Percentiles rank a stretch among this genome's conserved stretches.
phyloP scores from a whole-genome alignment of 2,888 invertebrate genomes.

The Thumatha senex region DNA sequence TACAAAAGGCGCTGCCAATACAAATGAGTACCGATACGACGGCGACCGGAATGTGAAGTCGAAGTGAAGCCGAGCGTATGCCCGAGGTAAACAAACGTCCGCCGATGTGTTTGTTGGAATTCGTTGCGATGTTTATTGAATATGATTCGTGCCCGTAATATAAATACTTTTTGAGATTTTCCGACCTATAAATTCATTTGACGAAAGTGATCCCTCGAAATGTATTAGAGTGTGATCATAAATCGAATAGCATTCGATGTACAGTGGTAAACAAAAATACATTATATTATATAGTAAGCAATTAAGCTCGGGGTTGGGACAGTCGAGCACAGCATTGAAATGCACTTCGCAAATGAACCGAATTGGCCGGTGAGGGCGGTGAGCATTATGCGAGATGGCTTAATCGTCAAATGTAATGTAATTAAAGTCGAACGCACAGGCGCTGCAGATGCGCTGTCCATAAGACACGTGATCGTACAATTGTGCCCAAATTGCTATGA shows the following conservation, averaged over 20 bases:
- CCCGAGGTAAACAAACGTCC: slow-evolving; percentile 76
- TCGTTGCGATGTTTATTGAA: slow-evolving; percentile 79
- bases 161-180: slow-evolving; percentile 53
- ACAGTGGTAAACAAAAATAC: slow-evolving; percentile 56
- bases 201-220: slow-evolving; percentile 24
- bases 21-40: slow-evolving; percentile 80
- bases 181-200: slow-evolving; percentile 29
- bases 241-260: slow-evolving; percentile 54
- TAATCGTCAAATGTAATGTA: slow-evolving; percentile 66
- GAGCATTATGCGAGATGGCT: slow-evolving; percentile 22
- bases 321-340: slow-evolving; percentile 76
- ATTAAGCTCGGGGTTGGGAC: slow-evolving; percentile 75
- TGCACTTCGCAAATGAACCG: slow-evolving; percentile 83
- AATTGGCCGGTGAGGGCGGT: slow-evolving; percentile 48
- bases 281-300: slow-evolving; percentile 68
- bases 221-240: slow-evolving; percentile 26
- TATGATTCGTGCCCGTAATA: slow-evolving; percentile 65
- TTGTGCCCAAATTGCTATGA: slow-evolving; percentile 18
- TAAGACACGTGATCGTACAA: slow-evolving; percentile 21
- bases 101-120: slow-evolving; percentile 77
- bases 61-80: slow-evolving; percentile 68
- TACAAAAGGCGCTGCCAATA: slow-evolving; percentile 76
- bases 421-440: slow-evolving; percentile 58
- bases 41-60: slow-evolving; percentile 72
- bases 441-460: slow-evolving; percentile 29